A percentile compares a stretch with the other conserved stretches of the same genome.
These are phyloP conservation scores for Rhagonycha fulva DNA, from an alignment of 2,888 invertebrate species.

Conservation along the genomic window DNA sequence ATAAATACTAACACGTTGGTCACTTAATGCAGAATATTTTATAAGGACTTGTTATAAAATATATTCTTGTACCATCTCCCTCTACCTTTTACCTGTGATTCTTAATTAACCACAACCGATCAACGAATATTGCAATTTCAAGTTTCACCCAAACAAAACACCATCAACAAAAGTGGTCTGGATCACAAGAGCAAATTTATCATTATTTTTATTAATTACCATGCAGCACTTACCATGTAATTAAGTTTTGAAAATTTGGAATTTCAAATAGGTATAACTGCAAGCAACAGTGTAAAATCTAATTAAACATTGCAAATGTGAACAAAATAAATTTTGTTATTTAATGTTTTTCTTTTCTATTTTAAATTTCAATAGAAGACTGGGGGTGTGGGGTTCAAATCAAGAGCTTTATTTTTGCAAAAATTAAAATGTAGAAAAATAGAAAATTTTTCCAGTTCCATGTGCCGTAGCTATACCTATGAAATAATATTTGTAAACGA, in stretches of 20 bases:
- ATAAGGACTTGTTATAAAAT: constrained; percentile 51
- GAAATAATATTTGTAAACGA: constrained; percentile 34
- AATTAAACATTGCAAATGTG: too few species aligned
- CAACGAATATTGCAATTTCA: constrained; percentile 21
- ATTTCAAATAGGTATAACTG: neutral
- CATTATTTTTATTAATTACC: neutral
- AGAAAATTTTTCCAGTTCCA: neutral
- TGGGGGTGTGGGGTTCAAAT: neutral
- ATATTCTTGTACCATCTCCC: constrained; percentile 34
- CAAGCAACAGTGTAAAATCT: neutral
- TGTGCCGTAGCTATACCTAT: neutral
- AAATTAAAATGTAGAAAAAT: neutral
- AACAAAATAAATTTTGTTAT: too few species aligned
- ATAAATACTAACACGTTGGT: constrained; percentile 35
- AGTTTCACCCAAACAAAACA: neutral
- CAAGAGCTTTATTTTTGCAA: neutral
- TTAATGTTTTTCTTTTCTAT: too few species aligned
- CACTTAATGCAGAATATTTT: constrained; percentile 49
- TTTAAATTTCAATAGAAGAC: too few species aligned
- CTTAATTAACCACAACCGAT: constrained; percentile 36
- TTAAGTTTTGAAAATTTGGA: neutral
- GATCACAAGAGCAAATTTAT: neutral
- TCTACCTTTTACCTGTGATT: constrained; percentile 27
- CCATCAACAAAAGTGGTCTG: neutral
- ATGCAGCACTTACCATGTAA: neutral